A percentile compares a stretch with the other conserved stretches of the same genome.
phyloP scores from a whole-genome alignment of 2,888 invertebrate genomes.

The Nomada ferruginata region DNA sequence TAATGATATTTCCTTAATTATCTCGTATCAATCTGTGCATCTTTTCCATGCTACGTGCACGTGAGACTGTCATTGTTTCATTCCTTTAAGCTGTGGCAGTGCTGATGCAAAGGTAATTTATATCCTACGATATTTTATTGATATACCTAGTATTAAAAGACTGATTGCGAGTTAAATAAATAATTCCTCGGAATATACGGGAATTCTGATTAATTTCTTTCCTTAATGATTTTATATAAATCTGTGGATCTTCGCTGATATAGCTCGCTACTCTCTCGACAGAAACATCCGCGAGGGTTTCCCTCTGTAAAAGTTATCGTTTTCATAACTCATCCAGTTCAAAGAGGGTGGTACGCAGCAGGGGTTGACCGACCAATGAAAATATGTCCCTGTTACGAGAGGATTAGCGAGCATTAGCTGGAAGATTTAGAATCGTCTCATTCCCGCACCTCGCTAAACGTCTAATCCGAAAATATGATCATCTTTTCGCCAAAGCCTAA shows the following conservation, averaged over 20 bases:
- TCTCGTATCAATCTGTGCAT: too few species aligned
- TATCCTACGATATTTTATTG: background rate
- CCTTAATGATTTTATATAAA: conserved; percentile 68
- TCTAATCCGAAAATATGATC: conserved; percentile 75
- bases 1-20: too few species aligned
- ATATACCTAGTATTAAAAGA: background rate
- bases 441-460: conserved; percentile 67
- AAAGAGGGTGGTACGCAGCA: conserved; percentile 53
- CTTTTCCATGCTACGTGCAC: too few species aligned
- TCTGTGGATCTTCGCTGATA: conserved; percentile 66
- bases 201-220: background rate
- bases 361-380: conserved; percentile 70
- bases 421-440: conserved; percentile 78
- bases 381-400: conserved; percentile 80
- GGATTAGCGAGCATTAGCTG: conserved; percentile 79
- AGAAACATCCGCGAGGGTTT: conserved; percentile 38
- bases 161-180: background rate
- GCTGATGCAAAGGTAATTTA: background rate
- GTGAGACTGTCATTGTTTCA: too few species aligned
- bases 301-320: conserved; percentile 73
- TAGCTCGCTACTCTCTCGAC: conserved; percentile 49
- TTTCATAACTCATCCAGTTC: conserved; percentile 75
- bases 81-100: background rate
- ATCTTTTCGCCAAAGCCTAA: conserved; percentile 59
- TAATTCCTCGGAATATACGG: too few species aligned